A percentile compares a stretch with the other conserved stretches of the same genome.
Conservation (phyloP, 2,888 invertebrate genomes). For the Orchesella flavescens region DNA sequence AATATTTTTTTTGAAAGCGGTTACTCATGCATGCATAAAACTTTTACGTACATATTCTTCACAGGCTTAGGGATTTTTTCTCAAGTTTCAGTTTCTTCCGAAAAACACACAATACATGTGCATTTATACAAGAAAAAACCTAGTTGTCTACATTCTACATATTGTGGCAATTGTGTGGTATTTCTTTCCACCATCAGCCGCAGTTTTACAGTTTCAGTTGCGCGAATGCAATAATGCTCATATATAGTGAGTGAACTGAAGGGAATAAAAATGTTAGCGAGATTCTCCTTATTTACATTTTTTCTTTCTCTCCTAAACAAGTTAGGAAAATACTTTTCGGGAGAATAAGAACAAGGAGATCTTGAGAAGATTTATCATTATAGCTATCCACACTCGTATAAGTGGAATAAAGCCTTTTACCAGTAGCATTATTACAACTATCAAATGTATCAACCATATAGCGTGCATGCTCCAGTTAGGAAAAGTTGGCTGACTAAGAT, state of each 20-base stretch:
- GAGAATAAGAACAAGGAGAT: conserved; percentile 3
- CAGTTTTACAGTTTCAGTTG: not conserved
- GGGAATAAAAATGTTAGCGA: not conserved
- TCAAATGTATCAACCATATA: not conserved
- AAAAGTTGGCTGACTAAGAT: too few relatives aligned
- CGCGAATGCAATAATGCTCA: not conserved
- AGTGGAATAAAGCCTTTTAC: conserved; percentile 1
- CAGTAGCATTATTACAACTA: not conserved
- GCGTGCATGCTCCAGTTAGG: not conserved
- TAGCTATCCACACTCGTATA: conserved; percentile 19
- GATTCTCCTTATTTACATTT: conserved; percentile 18
- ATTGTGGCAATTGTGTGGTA: not conserved
- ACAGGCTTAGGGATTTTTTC: not conserved
- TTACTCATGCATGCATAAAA: conserved; percentile 17
- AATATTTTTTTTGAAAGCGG: not conserved
- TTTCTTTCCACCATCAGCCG: not conserved
- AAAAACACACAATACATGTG: too few relatives aligned
- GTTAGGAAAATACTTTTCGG: not conserved
- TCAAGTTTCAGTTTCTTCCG: not conserved
- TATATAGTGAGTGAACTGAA: too few relatives aligned
- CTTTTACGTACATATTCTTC: too few relatives aligned
- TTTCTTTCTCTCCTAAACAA: too few relatives aligned
- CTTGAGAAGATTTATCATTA: conserved; percentile 25
- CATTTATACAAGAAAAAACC: not conserved
- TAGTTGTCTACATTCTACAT: not conserved